Evolutionary conservation across 2,113 vertebrate genomes (phyloP).

Genomic region (Anguilla rostrata): DNA sequence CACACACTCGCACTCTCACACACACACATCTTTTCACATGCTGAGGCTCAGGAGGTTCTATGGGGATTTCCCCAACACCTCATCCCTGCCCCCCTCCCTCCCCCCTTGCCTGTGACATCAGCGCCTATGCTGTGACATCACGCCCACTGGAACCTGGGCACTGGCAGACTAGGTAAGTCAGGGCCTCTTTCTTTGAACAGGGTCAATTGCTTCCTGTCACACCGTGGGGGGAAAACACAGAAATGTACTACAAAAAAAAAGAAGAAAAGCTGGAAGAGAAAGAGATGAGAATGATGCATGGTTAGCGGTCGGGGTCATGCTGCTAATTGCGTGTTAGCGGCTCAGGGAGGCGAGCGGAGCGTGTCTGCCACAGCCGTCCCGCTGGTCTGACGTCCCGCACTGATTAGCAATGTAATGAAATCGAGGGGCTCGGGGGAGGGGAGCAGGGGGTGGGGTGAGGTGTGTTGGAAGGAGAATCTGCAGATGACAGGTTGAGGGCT

Average conservation of each 20-base stretch:
- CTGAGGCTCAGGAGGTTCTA: no score
- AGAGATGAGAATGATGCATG: constrained; percentile 43
- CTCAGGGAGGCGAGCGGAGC: not conserved
- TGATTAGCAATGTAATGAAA: no score
- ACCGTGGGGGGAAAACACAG: not conserved
- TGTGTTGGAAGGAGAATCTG: no score
- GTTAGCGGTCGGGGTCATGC: constrained; percentile 49
- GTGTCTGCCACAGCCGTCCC: no score
- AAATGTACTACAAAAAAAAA: not conserved
- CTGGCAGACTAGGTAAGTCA: not conserved
- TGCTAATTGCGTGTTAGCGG: constrained; percentile 49
- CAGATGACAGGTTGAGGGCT: no score
- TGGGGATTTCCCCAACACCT: not conserved
- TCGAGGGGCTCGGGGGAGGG: no score
- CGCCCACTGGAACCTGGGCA: not conserved
- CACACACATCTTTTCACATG: no score
- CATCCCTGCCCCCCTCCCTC: not conserved
- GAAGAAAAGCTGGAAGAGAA: constrained; percentile 24
- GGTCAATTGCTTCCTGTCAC: constrained; percentile 2
- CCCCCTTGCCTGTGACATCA: no score
- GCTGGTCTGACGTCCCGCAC: no score
- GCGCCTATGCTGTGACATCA: not conserved
- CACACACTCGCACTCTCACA: no score
- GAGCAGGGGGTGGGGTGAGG: no score
- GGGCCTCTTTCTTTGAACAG: not conserved